Evolutionary conservation across 2,113 vertebrate species (phyloP).

Genomic region (Sturnus vulgaris): DNA sequence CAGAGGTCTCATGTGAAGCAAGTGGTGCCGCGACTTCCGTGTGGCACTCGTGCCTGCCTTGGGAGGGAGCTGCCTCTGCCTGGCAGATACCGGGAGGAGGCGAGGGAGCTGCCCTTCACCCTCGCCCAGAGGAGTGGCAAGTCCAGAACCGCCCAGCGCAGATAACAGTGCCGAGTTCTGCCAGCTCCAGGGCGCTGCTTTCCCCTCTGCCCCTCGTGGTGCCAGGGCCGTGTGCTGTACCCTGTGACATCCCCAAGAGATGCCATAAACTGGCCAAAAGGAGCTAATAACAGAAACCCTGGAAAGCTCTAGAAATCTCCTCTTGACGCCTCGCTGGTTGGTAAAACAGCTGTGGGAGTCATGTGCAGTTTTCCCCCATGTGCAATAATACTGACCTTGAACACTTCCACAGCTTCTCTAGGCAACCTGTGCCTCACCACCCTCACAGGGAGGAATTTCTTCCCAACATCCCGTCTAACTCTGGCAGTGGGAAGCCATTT

Average conservation of each 20-base stretch:
- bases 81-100: not conserved
- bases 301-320: not conserved
- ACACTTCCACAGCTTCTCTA: not conserved
- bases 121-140: not conserved
- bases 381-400: not conserved
- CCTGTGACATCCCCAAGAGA: not conserved
- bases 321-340: fast-evolving
- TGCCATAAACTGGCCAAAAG: not conserved
- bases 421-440: not conserved
- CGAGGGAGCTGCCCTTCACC: not conserved
- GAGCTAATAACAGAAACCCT: not conserved
- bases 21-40: conserved; percentile 37
- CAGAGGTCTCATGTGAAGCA: not conserved
- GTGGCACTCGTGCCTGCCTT: not conserved
- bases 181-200: not conserved
- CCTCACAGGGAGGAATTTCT: not conserved
- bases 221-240: not conserved
- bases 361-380: fast-evolving
- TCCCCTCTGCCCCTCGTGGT: not conserved
- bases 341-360: fast-evolving
- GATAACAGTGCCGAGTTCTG: not conserved
- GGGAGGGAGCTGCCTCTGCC: conserved; percentile 28
- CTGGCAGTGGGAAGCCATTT: not conserved
- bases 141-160: not conserved
- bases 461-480: not conserved